Evolutionary conservation across 2,113 vertebrate genomes (phyloP).

Genomic region (Brachyhypopomus gauderio): DNA sequence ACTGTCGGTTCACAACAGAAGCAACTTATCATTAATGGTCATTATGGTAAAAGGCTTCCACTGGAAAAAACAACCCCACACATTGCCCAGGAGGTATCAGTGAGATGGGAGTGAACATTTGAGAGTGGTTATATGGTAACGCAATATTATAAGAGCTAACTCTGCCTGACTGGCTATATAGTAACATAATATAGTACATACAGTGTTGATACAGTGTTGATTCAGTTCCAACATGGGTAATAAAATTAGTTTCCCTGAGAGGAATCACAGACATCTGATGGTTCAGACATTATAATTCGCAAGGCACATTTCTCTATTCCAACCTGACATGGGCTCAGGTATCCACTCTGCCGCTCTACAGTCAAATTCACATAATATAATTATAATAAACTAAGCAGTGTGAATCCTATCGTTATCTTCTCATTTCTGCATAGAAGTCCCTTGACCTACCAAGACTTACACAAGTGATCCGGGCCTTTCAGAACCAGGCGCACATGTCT

Average conservation of each 20-base stretch:
- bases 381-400: constrained; percentile 18
- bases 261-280: not conserved
- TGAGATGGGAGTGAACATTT: not conserved
- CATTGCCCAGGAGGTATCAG: no score
- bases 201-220: not conserved
- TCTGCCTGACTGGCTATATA: not conserved
- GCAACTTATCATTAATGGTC: constrained; percentile 11
- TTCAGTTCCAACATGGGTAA: constrained; percentile 1
- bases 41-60: not conserved
- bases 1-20: not conserved
- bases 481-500: constrained; percentile 89
- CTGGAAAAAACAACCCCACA: not conserved
- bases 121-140: not conserved
- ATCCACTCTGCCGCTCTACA: not conserved
- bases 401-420: constrained; percentile 33
- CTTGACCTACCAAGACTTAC: constrained; percentile 89
- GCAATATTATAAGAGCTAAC: not conserved
- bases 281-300: not conserved
- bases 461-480: constrained; percentile 95
- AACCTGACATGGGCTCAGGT: not conserved
- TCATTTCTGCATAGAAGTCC: constrained; percentile 69
- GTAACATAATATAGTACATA: constrained; percentile 6
- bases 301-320: not conserved
- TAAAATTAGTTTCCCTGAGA: not conserved
- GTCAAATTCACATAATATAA: not conserved